Conservation (phyloP, 53 echinoderm and acorn worm species). For the Echinarachnius parma region DNA sequence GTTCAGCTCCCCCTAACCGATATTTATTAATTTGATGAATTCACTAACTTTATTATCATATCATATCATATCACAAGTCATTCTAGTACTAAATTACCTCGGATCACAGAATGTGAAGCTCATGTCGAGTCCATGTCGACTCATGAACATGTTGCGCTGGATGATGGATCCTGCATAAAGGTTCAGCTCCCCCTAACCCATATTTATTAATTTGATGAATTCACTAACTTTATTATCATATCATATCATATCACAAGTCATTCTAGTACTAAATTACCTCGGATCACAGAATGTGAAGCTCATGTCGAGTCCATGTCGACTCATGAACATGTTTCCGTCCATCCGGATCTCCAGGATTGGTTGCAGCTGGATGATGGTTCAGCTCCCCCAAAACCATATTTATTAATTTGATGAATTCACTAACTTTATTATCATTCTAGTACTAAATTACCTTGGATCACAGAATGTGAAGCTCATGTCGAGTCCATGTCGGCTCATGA, state of each 20-base stretch:
- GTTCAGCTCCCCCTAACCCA: too few species aligned
- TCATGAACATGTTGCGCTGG: constrained; percentile 99
- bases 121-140: constrained; percentile 94
- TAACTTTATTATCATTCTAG: too few species aligned
- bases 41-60: too few species aligned
- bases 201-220: too few species aligned
- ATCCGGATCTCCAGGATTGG: constrained; percentile 94
- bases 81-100: constrained; percentile 65
- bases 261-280: constrained; percentile 49
- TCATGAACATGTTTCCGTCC: constrained; percentile 99
- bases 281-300: constrained; percentile 99
- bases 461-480: constrained; percentile 99
- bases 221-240: too few species aligned
- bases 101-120: constrained; percentile 99
- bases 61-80: too few species aligned
- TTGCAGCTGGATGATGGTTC: constrained; percentile 83
- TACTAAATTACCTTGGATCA: constrained; percentile 77
- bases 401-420: too few species aligned
- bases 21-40: too few species aligned
- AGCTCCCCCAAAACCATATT: too few species aligned
- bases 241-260: too few species aligned
- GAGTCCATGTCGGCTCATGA: constrained; percentile 94
- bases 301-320: constrained; percentile 94
- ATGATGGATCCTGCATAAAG: constrained; percentile 83
- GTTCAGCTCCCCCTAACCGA: too few species aligned